Base-by-base conservation (phyloP, 1,140 invertebrate genomes). In the Drosophila arizonae region DNA sequence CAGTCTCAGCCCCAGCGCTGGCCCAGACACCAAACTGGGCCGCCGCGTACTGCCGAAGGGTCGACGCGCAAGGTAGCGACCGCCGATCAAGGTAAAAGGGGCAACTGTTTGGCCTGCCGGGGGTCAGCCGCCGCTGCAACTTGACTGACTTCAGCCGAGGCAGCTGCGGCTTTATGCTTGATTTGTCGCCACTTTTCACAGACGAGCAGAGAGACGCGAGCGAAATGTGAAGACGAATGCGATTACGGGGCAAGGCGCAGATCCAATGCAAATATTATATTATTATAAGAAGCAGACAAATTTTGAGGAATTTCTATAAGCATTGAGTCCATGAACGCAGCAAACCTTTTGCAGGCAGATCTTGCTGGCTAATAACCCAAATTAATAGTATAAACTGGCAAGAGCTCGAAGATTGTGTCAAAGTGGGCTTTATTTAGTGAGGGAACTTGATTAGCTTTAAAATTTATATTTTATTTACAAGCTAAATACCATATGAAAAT, bases 121-220 rank as follows among this genome's bases (percentile, higher is more conserved):
- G 56, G 54, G 54, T 55, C 33, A 55, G 6, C 10, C 9, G 28
- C 28, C 6, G 45, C 58, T 57, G 68, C 56, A 61, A 21, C 43
- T 33, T 55, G 43, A 69, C 58, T 63, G 66, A 74, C 52, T 69
- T 39, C 52, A 58, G 28, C 45, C 52, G 46, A 52, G 60, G 58
- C 71, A 51, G 57, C 71, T 68, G 57, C 60, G 51, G 62, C 39
- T 41, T 63, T 70, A 24, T 62, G 26, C 36, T 51, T 50, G 43
- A 51, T 51, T 43, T 72, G 70, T 72, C 65, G 71, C 65, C 55
- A 52, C n/a, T 58, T 72, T 72, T 66, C 46, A 68, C 65, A 45
- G 65, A 50, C 50, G 60, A 56, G 9, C 58, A 73, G 51, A 43
- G 55, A 61, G 28, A 52, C 28, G 10, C 10, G 28, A 63, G 51